phyloP scores from a whole-genome alignment of 2,113 vertebrate genomes.

The Odocoileus virginianus region DNA sequence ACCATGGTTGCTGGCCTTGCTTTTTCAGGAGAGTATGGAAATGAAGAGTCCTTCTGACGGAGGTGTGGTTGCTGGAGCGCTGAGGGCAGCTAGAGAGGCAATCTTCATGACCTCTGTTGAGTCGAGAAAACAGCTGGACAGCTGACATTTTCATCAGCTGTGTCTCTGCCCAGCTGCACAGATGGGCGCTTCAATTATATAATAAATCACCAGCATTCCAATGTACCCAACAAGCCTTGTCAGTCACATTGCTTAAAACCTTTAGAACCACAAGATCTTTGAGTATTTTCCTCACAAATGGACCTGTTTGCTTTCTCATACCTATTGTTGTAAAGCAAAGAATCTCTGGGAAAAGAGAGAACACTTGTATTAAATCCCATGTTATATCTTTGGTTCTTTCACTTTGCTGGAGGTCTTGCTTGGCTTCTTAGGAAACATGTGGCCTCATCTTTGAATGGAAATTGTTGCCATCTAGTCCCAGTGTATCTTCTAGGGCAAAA shows the following conservation, averaged over 20 bases:
- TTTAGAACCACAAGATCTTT: constrained; percentile 16
- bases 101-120: constrained; percentile 43
- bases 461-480: neutral
- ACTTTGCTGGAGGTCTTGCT: neutral
- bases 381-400: neutral
- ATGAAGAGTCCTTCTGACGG: constrained; percentile 32
- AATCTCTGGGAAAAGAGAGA: neutral
- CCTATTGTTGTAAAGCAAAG: neutral
- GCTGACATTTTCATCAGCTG: constrained; percentile 61
- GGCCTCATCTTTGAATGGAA: neutral
- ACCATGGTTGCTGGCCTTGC: neutral
- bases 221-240: constrained; percentile 20
- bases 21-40: constrained; percentile 20
- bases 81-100: neutral
- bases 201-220: constrained; percentile 65
- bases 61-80: neutral
- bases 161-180: constrained; percentile 47
- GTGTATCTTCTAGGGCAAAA: neutral
- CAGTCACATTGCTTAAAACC: constrained; percentile 19
- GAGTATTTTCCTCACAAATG: neutral
- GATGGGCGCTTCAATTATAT: constrained; percentile 55
- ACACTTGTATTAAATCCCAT: neutral
- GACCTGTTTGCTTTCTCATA: neutral
- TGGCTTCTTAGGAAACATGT: neutral
- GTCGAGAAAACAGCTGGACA: constrained; percentile 53